Percentiles rank a stretch among this genome's conserved stretches.
phyloP scores from a whole-genome alignment of 2,113 vertebrate genomes.

The Sander lucioperca region DNA sequence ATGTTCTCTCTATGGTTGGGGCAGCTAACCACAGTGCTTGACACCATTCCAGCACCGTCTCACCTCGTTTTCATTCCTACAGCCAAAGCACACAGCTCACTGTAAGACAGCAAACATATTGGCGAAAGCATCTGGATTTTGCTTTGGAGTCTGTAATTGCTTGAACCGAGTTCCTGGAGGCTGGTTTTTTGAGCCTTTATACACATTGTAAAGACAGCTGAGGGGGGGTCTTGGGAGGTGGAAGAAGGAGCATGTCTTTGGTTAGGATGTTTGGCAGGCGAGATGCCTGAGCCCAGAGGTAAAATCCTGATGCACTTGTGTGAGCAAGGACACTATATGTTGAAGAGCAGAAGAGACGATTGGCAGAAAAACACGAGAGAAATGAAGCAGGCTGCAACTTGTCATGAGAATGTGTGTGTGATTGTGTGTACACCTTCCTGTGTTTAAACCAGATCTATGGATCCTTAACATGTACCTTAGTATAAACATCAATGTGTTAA shows the following conservation, averaged over 20 bases:
- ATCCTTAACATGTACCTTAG: conserved; percentile 39
- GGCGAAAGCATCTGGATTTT: conserved; percentile 38
- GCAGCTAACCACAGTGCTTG: conserved; percentile 22
- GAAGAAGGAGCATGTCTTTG: conserved; percentile 19
- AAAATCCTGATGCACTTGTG: conserved; percentile 34
- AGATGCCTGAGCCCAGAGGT: conserved; percentile 40
- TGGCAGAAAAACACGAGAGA: conserved; percentile 40
- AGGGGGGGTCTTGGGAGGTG: conserved; percentile 1
- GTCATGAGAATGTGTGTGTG: conserved; percentile 58
- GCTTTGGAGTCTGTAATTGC: conserved; percentile 41
- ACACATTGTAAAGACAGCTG: conserved; percentile 34
- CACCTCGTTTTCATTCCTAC: conserved; percentile 22
- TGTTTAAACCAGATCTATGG: conserved; percentile 54
- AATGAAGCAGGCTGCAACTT: conserved; percentile 73
- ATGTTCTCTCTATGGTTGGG: conserved; percentile 6
- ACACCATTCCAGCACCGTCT: conserved; percentile 36
- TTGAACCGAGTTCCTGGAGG: conserved; percentile 28
- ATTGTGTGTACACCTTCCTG: conserved; percentile 17
- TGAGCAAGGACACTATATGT: conserved; percentile 27
- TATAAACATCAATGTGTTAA: conserved; percentile 68
- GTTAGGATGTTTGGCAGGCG: conserved; percentile 34
- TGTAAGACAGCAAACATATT: conserved; percentile 15
- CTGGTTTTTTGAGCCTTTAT: conserved; percentile 9
- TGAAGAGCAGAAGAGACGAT: conserved; percentile 35
- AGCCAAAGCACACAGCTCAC: conserved; percentile 52